phyloP scores from a whole-genome alignment of 2,888 invertebrate species.

The Diarsia brunnea region DNA sequence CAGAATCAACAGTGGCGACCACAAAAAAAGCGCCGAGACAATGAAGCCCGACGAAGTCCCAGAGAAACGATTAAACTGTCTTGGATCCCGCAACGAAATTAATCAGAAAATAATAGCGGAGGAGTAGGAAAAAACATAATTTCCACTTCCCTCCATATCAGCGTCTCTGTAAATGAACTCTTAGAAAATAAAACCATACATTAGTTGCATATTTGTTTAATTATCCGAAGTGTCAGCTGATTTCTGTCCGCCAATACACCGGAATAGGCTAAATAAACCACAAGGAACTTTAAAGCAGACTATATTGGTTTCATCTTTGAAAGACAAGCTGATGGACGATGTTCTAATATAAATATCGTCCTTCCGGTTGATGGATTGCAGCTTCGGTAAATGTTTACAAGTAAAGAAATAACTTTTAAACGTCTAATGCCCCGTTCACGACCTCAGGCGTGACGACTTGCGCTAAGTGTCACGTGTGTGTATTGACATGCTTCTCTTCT shows the following conservation, averaged over 20 bases:
- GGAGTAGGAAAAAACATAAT: no score
- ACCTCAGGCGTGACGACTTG: background rate
- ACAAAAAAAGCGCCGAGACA: no score
- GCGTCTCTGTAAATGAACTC: no score
- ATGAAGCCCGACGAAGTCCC: no score
- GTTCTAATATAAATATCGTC: constrained; percentile 25
- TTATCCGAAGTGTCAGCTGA: background rate
- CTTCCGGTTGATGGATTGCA: constrained; percentile 36
- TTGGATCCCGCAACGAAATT: no score
- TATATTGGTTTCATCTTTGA: constrained; percentile 9
- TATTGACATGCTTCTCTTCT: background rate
- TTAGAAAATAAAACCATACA: background rate
- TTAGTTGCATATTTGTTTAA: background rate
- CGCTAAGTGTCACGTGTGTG: background rate
- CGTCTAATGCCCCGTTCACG: background rate
- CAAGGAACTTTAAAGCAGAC: background rate
- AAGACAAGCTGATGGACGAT: constrained; percentile 40
- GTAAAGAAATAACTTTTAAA: background rate
- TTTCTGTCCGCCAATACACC: background rate
- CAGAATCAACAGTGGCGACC: no score
- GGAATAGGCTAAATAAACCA: constrained; percentile 2
- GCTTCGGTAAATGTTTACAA: background rate
- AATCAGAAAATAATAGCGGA: no score
- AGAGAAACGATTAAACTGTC: no score
- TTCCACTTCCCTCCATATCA: no score